Evolutionary conservation across 1,140 invertebrate species (phyloP), one percentile per base, ranked within the genome.

Genomic region (Bombus superbus): DNA sequence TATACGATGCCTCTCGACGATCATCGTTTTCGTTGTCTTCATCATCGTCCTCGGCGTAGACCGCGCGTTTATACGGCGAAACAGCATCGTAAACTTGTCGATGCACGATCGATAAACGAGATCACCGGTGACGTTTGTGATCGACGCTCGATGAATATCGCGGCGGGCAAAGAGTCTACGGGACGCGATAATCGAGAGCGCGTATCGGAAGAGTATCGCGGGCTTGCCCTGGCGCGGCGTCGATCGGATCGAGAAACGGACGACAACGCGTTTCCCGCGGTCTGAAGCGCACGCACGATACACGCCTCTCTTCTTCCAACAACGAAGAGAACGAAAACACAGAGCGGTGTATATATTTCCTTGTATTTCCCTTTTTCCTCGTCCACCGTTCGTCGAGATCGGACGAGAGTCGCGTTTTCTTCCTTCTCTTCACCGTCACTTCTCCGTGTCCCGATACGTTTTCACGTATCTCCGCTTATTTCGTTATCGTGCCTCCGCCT

Each of bases 401-500:
- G 79, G 35, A 47, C 78, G 74, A 40, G 32, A 38, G 3, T 57
- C 59, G 32, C 68, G 35, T 90, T 88, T 83, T 86, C 81, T 88
- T 80, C 86, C 72, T 80, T 71, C 78, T 74, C 78, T 53, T 53
- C 47, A 79, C 89, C 84, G 89, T 90, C 89, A 79, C 90, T 86
- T 62, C 74, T 80, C 84, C 81, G 89, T 90, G 83, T 85, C 89
- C 81, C 89, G 80, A 75, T 86, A 83, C 89, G 86, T 90, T 91
- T 90, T 91, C 90, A 88, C 87, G 89, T 91, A 91, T 91, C 89
- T 89, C 88, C 71, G 87, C 40, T 89, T 90, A 89, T 86, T 91
- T 89, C 91, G 92, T 92, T 92, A 89, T 92, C 90, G 82, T 89
- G 89, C 87, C 86, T 86, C 87, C 87, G 82, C 88, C 87, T 91